Conservation (phyloP, 1,140 invertebrate species). For the Hermetia illucens region DNA sequence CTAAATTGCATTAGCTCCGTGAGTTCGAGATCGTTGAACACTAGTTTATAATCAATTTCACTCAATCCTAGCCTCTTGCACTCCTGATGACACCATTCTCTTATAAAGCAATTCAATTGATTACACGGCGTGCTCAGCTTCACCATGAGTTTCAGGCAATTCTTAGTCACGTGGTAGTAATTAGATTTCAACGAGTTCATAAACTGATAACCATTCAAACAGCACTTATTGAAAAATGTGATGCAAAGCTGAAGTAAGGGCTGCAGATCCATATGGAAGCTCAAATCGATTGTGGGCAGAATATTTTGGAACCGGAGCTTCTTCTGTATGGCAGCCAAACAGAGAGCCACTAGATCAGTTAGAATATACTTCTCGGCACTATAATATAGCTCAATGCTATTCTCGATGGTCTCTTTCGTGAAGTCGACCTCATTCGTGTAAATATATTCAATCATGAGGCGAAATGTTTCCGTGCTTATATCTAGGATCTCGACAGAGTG, state of each 20-base stretch:
- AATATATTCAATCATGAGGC: slow-evolving; percentile 19
- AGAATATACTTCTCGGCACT: slow-evolving; percentile 28
- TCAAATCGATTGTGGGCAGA: slow-evolving; percentile 21
- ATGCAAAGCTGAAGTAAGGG: slow-evolving; percentile 22
- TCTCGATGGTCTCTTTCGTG: slow-evolving; percentile 15
- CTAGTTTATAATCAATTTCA: slow-evolving; percentile 9
- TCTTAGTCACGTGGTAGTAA: slow-evolving; percentile 26
- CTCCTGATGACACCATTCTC: slow-evolving; percentile 27
- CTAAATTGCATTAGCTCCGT: neutral
- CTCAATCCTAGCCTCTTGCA: slow-evolving; percentile 17
- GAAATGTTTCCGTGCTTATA: slow-evolving; percentile 21
- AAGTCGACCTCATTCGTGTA: slow-evolving; percentile 20
- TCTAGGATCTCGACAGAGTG: slow-evolving; percentile 23
- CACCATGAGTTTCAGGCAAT: slow-evolving; percentile 25
- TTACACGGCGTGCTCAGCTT: slow-evolving; percentile 17
- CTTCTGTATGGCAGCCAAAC: slow-evolving; percentile 13
- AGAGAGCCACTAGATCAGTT: slow-evolving; percentile 17
- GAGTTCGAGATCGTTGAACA: slow-evolving; percentile 10
- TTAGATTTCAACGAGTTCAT: slow-evolving; percentile 10
- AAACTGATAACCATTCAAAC: slow-evolving; percentile 15
- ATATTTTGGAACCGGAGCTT: slow-evolving; percentile 26
- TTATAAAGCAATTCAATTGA: slow-evolving; percentile 23
- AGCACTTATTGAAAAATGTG: slow-evolving; percentile 22
- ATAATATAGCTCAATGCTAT: slow-evolving; percentile 25
- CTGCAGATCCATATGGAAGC: slow-evolving; percentile 23